phyloP scores from a whole-genome alignment of 2,888 invertebrate species.

The Bombylius major region DNA sequence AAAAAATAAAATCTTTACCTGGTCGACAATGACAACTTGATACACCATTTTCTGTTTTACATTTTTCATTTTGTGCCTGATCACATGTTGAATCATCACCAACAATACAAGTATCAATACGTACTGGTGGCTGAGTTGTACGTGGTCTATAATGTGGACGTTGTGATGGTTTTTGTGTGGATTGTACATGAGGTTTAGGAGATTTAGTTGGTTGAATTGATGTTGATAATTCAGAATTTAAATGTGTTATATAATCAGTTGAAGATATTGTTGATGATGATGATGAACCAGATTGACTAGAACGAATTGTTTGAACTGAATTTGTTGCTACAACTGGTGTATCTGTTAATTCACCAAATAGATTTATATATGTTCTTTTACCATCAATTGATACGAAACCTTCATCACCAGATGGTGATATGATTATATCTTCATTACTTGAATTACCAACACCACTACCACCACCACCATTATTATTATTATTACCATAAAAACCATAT shows the following conservation, averaged over 20 bases:
- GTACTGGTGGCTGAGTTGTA: slow-evolving; percentile 34
- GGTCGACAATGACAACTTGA: slow-evolving; percentile 81
- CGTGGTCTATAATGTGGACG: slow-evolving; percentile 46
- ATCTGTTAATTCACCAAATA: slow-evolving; percentile 54
- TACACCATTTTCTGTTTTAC: slow-evolving; percentile 72
- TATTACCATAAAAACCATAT: slow-evolving; percentile 25
- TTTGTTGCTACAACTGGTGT: slow-evolving; percentile 25
- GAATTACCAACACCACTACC: slow-evolving; percentile 33
- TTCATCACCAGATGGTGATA: slow-evolving; percentile 65
- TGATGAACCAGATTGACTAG: slow-evolving; percentile 15
- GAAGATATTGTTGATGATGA: slow-evolving; percentile 3
- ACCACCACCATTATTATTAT: slow-evolving; percentile 24
- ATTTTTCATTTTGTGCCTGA: slow-evolving; percentile 73
- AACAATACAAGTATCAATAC: slow-evolving; percentile 89
- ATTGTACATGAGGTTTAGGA: slow-evolving; percentile 43
- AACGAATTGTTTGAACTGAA: slow-evolving; percentile 28
- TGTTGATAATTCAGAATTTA: slow-evolving; percentile 45
- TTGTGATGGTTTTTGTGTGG: slow-evolving; percentile 44
- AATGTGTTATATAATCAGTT: slow-evolving; percentile 45
- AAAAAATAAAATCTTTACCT: slow-evolving; percentile 32
- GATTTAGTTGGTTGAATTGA: slow-evolving; percentile 41
- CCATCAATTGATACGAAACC: slow-evolving; percentile 88
- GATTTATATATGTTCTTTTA: slow-evolving; percentile 74
- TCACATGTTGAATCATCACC: slow-evolving; percentile 88
- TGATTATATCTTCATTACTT: slow-evolving; percentile 51